These are phyloP conservation scores for Diceros bicornis DNA, from an alignment of 2,797 vertebrate species.

Conservation along the genomic window DNA sequence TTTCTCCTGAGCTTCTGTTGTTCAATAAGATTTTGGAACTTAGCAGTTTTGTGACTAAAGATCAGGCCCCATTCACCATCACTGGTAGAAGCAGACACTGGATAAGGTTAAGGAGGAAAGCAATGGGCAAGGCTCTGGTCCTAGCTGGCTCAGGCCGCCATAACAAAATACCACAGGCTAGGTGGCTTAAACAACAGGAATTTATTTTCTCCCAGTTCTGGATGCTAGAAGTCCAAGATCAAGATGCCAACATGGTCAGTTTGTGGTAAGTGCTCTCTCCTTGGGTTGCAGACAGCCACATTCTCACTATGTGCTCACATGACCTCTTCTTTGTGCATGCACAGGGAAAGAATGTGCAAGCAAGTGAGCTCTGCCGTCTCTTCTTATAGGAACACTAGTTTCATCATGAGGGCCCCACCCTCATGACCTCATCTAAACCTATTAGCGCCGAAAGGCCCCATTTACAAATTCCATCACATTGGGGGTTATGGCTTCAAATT, in stretches of 20 bases:
- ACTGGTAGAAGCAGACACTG: background rate
- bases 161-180: background rate
- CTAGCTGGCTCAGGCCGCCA: background rate
- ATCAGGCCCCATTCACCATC: background rate
- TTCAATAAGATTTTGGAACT: slow-evolving; percentile 2
- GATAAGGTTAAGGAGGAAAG: background rate
- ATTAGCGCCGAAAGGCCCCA: background rate
- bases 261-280: background rate
- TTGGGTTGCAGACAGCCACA: background rate
- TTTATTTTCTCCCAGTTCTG: background rate
- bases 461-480: background rate
- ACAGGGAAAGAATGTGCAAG: background rate
- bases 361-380: background rate
- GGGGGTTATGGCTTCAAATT: background rate
- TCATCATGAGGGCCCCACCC: background rate
- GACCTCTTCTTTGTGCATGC: background rate
- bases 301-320: background rate
- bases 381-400: background rate
- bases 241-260: background rate
- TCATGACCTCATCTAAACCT: background rate
- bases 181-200: background rate
- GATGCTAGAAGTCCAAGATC: background rate
- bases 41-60: background rate
- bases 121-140: too few relatives aligned
- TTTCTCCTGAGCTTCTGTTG: slow-evolving; percentile 28